phyloP scores from a whole-genome alignment of 1,140 invertebrate genomes.

The Colletes gigas region DNA sequence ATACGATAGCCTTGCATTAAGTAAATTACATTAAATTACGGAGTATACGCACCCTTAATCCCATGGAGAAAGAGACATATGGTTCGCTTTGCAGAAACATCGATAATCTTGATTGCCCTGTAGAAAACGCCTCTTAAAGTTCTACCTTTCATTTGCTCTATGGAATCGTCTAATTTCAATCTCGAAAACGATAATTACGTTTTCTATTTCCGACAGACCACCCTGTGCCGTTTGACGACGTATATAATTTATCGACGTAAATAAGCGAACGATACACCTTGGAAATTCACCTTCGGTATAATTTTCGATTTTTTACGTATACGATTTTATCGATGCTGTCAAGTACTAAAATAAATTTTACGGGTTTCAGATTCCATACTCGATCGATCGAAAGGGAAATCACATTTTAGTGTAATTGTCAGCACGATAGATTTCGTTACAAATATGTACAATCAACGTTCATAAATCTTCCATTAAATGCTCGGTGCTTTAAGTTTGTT shows the following conservation, averaged over 20 bases:
- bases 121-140: background rate
- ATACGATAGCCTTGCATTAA: background rate
- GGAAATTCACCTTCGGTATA: background rate
- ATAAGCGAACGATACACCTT: background rate
- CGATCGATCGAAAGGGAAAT: too few relatives aligned
- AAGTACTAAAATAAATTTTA: too few relatives aligned
- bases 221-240: background rate
- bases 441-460: background rate
- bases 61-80: background rate
- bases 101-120: background rate
- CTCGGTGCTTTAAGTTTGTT: background rate
- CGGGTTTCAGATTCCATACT: too few relatives aligned
- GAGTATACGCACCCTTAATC: background rate
- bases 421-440: too few relatives aligned
- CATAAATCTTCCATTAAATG: background rate
- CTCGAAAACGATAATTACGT: slow-evolving; percentile 8
- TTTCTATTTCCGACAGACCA: background rate
- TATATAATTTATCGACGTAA: slow-evolving; percentile 1
- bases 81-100: background rate
- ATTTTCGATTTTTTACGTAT: slow-evolving; percentile 15
- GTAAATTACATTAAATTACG: background rate
- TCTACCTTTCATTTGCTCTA: background rate
- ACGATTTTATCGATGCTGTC: background rate
- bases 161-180: background rate
- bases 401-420: too few relatives aligned